A percentile compares a stretch with the other conserved stretches of the same genome.
phyloP scores from a whole-genome alignment of 2,113 vertebrate species.

The Aptenodytes patagonicus region DNA sequence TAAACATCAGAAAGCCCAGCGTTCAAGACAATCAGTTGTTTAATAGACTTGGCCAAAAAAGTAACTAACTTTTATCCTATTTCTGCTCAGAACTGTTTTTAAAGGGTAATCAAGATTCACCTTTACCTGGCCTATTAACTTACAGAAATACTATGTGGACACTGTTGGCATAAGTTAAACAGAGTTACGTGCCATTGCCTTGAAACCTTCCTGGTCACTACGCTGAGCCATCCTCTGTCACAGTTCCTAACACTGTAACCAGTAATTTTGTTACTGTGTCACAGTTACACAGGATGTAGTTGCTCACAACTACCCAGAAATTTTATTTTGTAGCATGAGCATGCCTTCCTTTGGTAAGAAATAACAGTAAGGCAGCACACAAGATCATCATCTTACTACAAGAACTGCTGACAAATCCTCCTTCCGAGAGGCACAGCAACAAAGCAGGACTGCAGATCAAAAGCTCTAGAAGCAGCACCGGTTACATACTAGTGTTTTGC shows the following conservation, averaged over 20 bases:
- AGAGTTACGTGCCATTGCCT: fast-evolving
- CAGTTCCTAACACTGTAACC: not conserved
- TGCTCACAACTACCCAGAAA: not conserved
- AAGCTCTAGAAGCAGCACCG: not conserved
- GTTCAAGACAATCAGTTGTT: not conserved
- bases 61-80: not conserved
- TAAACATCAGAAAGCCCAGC: not conserved
- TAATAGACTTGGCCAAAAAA: not conserved
- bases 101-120: not conserved
- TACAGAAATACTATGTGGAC: fast-evolving
- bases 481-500: fast-evolving
- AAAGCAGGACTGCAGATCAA: not conserved
- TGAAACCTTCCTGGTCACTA: not conserved
- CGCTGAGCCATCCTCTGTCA: not conserved
- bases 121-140: not conserved
- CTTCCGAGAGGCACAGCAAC: not conserved
- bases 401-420: not conserved
- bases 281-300: not conserved
- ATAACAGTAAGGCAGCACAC: not conserved
- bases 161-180: not conserved
- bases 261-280: too few relatives aligned
- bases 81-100: not conserved
- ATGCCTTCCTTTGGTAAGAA: not conserved
- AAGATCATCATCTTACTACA: not conserved
- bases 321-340: not conserved